Conservation (phyloP, 1,140 invertebrate genomes). For the Bathynomus jamesi region DNA sequence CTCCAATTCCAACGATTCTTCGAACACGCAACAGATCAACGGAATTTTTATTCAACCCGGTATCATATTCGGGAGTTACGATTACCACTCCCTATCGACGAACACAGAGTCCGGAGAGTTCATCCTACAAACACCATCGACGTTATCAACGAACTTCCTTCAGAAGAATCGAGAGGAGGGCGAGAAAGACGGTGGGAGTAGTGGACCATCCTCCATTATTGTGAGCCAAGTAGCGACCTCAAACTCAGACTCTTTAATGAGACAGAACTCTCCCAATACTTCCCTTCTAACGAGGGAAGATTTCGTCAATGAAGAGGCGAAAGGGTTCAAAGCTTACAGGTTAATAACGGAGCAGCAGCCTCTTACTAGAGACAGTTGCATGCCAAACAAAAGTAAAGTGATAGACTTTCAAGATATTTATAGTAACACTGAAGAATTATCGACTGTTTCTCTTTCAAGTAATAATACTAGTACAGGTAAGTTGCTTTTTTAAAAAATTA, state of each 20-base stretch:
- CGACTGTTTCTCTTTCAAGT: background rate
- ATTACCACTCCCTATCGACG: background rate
- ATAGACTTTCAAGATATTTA: background rate
- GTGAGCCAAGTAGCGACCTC: background rate
- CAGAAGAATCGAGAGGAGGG: too few species aligned
- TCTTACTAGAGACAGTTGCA: background rate
- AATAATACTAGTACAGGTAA: too few species aligned
- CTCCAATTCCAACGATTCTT: background rate
- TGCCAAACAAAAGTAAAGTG: background rate
- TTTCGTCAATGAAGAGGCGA: background rate
- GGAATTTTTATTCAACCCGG: background rate
- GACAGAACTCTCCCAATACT: background rate
- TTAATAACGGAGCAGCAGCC: background rate
- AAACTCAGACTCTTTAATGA: background rate
- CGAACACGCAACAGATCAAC: background rate
- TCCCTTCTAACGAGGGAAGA: background rate
- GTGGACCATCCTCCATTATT: too few species aligned
- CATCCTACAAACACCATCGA: background rate
- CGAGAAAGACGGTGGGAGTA: background rate
- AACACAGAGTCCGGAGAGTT: background rate
- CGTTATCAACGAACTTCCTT: background rate
- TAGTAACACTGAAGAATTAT: background rate
- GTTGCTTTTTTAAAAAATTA: too few species aligned
- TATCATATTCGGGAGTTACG: background rate
- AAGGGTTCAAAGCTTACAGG: background rate